Percentiles rank a stretch among this genome's conserved stretches.
These are phyloP conservation scores for Gallinago media DNA, from an alignment of 2,113 vertebrate species.

Conservation along the genomic window DNA sequence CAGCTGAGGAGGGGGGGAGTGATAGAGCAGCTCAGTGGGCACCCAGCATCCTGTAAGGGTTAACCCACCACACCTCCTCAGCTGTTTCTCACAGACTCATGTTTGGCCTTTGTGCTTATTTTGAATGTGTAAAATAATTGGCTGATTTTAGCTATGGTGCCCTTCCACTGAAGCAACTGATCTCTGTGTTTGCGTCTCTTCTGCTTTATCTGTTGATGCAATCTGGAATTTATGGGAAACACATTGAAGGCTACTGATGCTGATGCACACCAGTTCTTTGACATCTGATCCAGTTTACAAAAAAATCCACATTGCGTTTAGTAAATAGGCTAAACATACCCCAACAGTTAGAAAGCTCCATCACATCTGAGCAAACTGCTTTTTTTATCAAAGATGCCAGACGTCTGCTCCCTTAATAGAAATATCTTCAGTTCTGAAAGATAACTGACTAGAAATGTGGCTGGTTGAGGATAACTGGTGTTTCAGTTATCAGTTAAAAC, in stretches of 20 bases:
- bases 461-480: not conserved
- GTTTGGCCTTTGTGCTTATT: not conserved
- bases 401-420: not conserved
- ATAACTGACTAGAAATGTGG: not conserved
- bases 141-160: not conserved
- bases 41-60: not conserved
- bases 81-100: not conserved
- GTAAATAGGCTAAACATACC: not conserved
- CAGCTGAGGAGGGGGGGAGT: not conserved
- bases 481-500: not conserved
- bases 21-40: not conserved
- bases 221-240: not conserved
- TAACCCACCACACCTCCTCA: not conserved
- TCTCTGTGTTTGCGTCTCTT: not conserved
- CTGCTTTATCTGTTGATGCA: not conserved
- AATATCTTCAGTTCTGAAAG: not conserved
- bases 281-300: not conserved
- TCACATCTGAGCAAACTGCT: not conserved
- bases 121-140: not conserved
- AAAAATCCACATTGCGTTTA: not conserved
- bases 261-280: not conserved
- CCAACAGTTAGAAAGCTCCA: not conserved
- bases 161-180: not conserved
- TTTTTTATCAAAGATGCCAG: not conserved
- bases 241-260: not conserved